phyloP scores from a whole-genome alignment of 2,888 invertebrate genomes.

The Macaria notata region DNA sequence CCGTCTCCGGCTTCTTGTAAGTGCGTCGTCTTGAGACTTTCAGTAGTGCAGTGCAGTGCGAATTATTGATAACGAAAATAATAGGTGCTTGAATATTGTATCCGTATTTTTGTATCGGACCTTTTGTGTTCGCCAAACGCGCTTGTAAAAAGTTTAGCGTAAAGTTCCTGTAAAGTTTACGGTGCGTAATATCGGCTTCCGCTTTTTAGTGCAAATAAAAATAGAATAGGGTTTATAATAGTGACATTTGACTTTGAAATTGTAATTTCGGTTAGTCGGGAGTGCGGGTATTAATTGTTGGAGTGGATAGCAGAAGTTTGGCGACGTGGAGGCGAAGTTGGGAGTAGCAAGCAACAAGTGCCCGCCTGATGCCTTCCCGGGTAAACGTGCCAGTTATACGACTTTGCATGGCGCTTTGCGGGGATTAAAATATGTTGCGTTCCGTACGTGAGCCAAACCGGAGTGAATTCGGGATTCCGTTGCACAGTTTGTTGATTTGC shows the following conservation, averaged over 20 bases:
- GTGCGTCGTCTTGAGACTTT: conserved; percentile 52
- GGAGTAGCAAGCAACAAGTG: conserved; percentile 73
- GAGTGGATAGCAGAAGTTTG: conserved; percentile 43
- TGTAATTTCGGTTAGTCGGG: conserved; percentile 40
- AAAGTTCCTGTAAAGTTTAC: conserved; percentile 53
- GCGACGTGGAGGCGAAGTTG: conserved; percentile 61
- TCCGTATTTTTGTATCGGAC: conserved; percentile 39
- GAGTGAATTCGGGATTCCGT: conserved; percentile 57
- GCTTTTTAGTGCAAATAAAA: conserved; percentile 24
- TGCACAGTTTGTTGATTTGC: conserved; percentile 57
- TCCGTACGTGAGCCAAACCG: conserved; percentile 36
- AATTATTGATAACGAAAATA: conserved; percentile 53
- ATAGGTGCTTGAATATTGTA: conserved; percentile 57
- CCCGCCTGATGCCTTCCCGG: conserved; percentile 73
- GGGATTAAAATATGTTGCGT: conserved; percentile 67
- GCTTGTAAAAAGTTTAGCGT: conserved; percentile 14
- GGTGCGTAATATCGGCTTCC: conserved; percentile 16
- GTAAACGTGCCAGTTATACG: conserved; percentile 76
- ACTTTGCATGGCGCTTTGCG: conserved; percentile 74
- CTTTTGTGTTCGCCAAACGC: conserved; percentile 9
- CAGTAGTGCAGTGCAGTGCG: conserved; percentile 63
- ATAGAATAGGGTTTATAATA: conserved; percentile 31
- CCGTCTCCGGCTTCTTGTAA: conserved; percentile 9
- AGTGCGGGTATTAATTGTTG: conserved; percentile 50
- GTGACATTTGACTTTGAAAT: conserved; percentile 37